Evolutionary conservation across 2,888 invertebrate species (phyloP).

Genomic region (Agonopterix alstromeriana): DNA sequence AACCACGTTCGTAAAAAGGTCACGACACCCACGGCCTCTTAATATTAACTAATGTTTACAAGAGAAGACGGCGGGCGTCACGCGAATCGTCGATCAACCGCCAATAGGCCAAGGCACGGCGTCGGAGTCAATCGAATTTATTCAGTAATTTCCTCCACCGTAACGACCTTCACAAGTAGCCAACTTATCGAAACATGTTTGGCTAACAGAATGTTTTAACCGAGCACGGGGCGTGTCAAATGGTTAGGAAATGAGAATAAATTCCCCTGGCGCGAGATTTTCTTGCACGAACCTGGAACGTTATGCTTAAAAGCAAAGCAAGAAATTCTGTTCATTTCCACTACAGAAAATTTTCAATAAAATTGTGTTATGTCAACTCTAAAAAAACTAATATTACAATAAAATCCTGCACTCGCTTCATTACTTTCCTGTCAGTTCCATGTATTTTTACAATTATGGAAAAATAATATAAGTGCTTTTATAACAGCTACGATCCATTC

Average conservation of each 20-base stretch:
- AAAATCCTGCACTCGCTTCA: no score
- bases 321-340: no score
- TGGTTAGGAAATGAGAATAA: conserved; percentile 4
- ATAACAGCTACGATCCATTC: no score
- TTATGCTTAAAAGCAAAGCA: no score
- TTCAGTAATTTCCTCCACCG: conserved; percentile 59
- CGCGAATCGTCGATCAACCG: conserved; percentile 61
- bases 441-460: no score
- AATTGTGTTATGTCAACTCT: no score
- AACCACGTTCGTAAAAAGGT: conserved; percentile 4
- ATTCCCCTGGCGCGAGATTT: neutral
- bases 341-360: no score
- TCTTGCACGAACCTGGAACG: neutral
- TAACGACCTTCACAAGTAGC: conserved; percentile 41
- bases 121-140: conserved; percentile 63
- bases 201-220: conserved; percentile 29
- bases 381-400: no score
- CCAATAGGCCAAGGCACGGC: conserved; percentile 37
- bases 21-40: neutral
- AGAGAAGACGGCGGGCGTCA: conserved; percentile 27
- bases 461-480: no score
- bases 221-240: neutral
- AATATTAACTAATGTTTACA: conserved; percentile 13
- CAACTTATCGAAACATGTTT: conserved; percentile 43
- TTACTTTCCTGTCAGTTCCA: no score